Conservation (phyloP, 2,113 vertebrate species). For the Bombycilla garrulus region DNA sequence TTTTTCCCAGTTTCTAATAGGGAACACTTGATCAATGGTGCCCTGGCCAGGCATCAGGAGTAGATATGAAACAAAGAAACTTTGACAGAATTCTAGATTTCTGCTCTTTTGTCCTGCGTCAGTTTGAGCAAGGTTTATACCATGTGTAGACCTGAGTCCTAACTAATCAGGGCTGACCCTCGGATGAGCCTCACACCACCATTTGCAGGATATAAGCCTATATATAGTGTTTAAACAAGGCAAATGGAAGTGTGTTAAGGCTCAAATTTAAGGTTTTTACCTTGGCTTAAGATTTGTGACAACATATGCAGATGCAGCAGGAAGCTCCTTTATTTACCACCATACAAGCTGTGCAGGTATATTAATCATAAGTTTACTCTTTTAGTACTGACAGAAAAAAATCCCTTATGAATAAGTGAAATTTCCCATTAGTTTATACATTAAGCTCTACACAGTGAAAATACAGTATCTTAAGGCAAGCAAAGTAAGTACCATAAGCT, state of each 20-base stretch:
- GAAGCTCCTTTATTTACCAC: not conserved
- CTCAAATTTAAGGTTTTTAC: not conserved
- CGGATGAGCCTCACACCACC: not conserved
- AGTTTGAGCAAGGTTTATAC: not conserved
- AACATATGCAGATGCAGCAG: not conserved
- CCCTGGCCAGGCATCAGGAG: not conserved
- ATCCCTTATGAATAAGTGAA: not conserved
- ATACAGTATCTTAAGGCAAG: not conserved
- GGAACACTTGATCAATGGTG: not conserved
- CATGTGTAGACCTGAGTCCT: rapidly evolving
- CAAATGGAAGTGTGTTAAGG: not conserved
- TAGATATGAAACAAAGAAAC: not conserved
- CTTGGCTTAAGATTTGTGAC: not conserved
- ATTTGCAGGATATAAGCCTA: not conserved
- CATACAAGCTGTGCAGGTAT: not conserved
- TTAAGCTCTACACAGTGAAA: not conserved
- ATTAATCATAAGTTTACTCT: not conserved
- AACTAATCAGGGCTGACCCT: not conserved
- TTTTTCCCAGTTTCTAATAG: not conserved
- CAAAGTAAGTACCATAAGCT: not conserved
- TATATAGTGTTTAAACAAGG: not conserved
- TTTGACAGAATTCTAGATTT: not conserved
- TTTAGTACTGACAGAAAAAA: not conserved
- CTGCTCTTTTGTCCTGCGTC: not conserved
- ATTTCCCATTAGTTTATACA: not conserved